These are phyloP conservation scores for Acanthurus leucopareius DNA, from an alignment of 2,797 vertebrate genomes.

Conservation along the genomic window DNA sequence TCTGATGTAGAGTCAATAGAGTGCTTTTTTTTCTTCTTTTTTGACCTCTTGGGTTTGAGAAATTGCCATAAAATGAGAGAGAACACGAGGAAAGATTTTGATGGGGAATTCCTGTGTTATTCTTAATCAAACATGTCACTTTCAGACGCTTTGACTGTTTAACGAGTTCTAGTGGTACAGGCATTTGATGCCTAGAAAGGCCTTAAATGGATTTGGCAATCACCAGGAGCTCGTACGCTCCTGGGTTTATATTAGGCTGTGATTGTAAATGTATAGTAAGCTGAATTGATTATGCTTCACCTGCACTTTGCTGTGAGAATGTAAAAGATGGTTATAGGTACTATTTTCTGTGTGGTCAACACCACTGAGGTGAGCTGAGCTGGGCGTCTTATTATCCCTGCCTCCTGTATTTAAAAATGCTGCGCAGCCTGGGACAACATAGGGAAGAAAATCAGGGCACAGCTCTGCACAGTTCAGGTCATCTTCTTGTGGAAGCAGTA, in stretches of 20 bases:
- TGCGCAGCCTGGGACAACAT: conserved; percentile 25
- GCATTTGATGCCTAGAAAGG: conserved; percentile 72
- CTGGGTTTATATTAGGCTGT: conserved; percentile 82
- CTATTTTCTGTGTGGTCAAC: conserved; percentile 66
- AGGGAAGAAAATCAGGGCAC: conserved; percentile 34
- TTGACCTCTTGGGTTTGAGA: conserved; percentile 46
- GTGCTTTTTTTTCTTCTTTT: conserved; percentile 36
- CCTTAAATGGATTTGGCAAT: conserved; percentile 85
- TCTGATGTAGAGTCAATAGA: conserved; percentile 39
- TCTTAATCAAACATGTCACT: conserved; percentile 62
- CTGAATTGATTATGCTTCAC: conserved; percentile 78
- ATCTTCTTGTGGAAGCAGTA: conserved; percentile 56
- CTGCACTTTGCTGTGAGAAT: conserved; percentile 87
- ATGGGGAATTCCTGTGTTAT: conserved; percentile 40
- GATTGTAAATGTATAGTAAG: conserved; percentile 86
- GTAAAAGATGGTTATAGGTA: conserved; percentile 71
- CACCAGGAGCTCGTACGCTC: conserved; percentile 59
- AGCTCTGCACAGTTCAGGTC: conserved; percentile 52
- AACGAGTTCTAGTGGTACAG: conserved; percentile 62
- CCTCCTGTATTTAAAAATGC: conserved; percentile 21
- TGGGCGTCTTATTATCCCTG: conserved; percentile 21
- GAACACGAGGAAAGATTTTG: conserved; percentile 40
- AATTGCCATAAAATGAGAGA: conserved; percentile 45
- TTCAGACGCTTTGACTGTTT: conserved; percentile 68
- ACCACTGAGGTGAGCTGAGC: conserved; percentile 51